A percentile compares a stretch with the other conserved stretches of the same genome.
Evolutionary conservation across 2,888 invertebrate species (phyloP).

Genomic region (Acrocyrtus sp.): DNA sequence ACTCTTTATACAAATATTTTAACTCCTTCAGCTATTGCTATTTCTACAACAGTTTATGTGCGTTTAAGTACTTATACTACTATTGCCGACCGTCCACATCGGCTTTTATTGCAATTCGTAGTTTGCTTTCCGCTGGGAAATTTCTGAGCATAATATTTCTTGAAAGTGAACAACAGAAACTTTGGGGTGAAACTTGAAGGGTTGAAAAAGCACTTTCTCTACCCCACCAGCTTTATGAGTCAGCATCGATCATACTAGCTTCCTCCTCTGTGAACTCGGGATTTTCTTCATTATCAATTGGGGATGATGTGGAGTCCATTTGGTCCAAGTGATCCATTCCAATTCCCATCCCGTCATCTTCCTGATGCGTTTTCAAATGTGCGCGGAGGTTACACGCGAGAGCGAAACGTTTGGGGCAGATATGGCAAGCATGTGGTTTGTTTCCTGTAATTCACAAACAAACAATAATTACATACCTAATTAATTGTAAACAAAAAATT

Average conservation of each 20-base stretch:
- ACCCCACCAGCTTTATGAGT: too few species aligned
- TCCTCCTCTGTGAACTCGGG: constrained; percentile 9
- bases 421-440: constrained; percentile 77
- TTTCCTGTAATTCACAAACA: constrained; percentile 71
- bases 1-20: too few species aligned
- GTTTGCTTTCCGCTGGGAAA: too few species aligned
- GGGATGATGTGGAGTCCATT: constrained; percentile 35
- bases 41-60: too few species aligned
- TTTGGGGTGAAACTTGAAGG: too few species aligned
- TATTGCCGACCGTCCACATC: too few species aligned
- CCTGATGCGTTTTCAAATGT: constrained; percentile 80
- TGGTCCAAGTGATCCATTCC: constrained; percentile 19
- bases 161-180: too few species aligned
- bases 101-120: too few species aligned
- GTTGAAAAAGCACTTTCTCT: too few species aligned
- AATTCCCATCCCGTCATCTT: constrained; percentile 67
- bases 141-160: too few species aligned
- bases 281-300: constrained; percentile 26
- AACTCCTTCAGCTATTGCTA: too few species aligned
- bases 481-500: background rate
- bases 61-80: too few species aligned
- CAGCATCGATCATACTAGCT: constrained; percentile 17
- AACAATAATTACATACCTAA: constrained; percentile 1
- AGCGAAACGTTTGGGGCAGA: constrained; percentile 78
- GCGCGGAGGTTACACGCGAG: constrained; percentile 78